Percentiles rank a stretch among this genome's conserved stretches.
Conservation (phyloP, 1,140 invertebrate species). For the Catajapyx aquilonaris region DNA sequence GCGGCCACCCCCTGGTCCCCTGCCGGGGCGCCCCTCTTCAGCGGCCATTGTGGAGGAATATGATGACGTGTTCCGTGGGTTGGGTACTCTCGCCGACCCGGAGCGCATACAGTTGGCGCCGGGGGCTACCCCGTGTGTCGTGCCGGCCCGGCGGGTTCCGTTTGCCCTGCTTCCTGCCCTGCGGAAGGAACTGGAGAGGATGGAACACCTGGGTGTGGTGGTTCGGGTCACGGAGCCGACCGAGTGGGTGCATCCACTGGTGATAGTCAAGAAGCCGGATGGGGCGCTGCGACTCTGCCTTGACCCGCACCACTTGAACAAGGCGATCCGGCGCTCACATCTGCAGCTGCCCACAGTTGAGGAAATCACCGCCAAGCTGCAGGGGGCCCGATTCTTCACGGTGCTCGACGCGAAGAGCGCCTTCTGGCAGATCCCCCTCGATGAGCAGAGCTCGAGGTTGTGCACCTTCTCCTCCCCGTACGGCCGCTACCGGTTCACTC, state of each 20-base stretch:
- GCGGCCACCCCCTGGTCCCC: too few species aligned
- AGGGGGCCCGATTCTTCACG: conserved; percentile 10
- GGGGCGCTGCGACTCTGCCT: conserved; percentile 18
- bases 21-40: too few species aligned
- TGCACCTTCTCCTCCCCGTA: conserved; percentile 5
- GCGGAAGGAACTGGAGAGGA: conserved; percentile 13
- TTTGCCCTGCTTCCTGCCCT: conserved; percentile 11
- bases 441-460: neutral
- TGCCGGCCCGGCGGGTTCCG: conserved; percentile 11
- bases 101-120: too few species aligned
- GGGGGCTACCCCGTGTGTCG: conserved; percentile 7
- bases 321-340: conserved; percentile 12
- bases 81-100: too few species aligned
- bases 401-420: conserved; percentile 12
- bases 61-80: too few species aligned
- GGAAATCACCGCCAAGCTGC: conserved; percentile 6
- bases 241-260: conserved; percentile 20
- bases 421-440: conserved; percentile 13
- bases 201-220: conserved; percentile 13
- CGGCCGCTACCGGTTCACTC: conserved; percentile 1
- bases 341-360: conserved; percentile 10
- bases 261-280: conserved; percentile 19
- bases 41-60: too few species aligned
- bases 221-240: conserved; percentile 14
- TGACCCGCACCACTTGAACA: conserved; percentile 19